These are phyloP conservation scores for Pseudopipra pipra DNA, from an alignment of 2,113 vertebrate species.

Conservation along the genomic window DNA sequence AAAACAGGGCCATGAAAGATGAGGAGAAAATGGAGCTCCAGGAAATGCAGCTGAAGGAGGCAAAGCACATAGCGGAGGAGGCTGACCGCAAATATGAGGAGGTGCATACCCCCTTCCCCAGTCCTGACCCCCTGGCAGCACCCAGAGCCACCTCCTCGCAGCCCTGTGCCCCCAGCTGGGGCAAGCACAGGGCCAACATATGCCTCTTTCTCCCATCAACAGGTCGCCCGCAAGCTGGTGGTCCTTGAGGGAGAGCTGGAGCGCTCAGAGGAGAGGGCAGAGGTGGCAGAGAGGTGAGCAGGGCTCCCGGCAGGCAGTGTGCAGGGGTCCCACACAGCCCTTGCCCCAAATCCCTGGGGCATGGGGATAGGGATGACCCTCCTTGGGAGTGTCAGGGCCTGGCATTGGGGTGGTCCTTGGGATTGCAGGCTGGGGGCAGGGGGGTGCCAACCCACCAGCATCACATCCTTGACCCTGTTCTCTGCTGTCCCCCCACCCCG, in stretches of 20 bases:
- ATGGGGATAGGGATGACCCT: background rate
- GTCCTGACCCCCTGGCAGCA: background rate
- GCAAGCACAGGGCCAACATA: rapidly evolving
- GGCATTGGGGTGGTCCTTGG: background rate
- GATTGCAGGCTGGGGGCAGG: background rate
- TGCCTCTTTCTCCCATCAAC: background rate
- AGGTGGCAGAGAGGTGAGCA: slow-evolving; percentile 90
- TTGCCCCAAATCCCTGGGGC: background rate
- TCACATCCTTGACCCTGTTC: slow-evolving; percentile 39
- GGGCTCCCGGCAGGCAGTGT: rapidly evolving
- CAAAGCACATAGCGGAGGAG: slow-evolving; percentile 97
- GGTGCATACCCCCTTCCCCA: slow-evolving; percentile 64
- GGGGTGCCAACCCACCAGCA: rapidly evolving
- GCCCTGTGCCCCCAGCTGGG: background rate
- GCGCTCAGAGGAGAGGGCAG: slow-evolving; percentile 95
- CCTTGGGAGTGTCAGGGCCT: background rate
- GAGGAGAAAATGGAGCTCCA: slow-evolving; percentile 99
- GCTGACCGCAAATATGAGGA: slow-evolving; percentile 98
- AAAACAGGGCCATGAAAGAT: slow-evolving; percentile 95
- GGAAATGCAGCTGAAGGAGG: slow-evolving; percentile 98
- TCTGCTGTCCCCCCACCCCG: background rate
- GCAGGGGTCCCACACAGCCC: background rate
- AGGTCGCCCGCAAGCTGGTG: slow-evolving; percentile 97
- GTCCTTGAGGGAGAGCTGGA: slow-evolving; percentile 96
- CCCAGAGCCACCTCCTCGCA: rapidly evolving